A percentile compares a stretch with the other conserved stretches of the same genome.
Conservation (phyloP, 1,140 invertebrate species). For the Drosophila dunni region DNA sequence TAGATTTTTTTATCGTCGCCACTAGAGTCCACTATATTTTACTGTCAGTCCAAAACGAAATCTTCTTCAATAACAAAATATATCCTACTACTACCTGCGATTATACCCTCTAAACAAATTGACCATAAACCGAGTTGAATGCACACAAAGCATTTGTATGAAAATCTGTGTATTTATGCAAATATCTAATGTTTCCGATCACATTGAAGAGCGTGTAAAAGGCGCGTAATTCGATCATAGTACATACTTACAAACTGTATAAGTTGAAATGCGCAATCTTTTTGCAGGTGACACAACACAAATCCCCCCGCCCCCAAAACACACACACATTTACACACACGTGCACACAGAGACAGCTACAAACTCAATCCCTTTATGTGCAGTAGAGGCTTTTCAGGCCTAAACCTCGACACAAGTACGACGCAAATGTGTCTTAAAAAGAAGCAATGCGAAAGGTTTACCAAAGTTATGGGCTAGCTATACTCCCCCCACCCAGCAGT, state of each 20-base stretch:
- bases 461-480: conserved; percentile 71
- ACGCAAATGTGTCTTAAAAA: conserved; percentile 54
- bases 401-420: conserved; percentile 43
- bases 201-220: conserved; percentile 53
- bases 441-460: conserved; percentile 74
- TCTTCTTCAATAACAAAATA: too few species aligned
- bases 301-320: conserved; percentile 12
- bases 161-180: conserved; percentile 37
- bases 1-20: too few species aligned
- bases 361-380: conserved; percentile 58
- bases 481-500: background rate
- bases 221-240: conserved; percentile 70
- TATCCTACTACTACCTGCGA: too few species aligned
- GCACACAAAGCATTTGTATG: conserved; percentile 30
- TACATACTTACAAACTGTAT: conserved; percentile 18
- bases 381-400: conserved; percentile 62
- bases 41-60: too few species aligned
- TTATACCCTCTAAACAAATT: conserved; percentile 20
- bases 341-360: background rate
- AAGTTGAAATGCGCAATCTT: conserved; percentile 12
- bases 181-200: conserved; percentile 61
- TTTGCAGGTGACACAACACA: conserved; percentile 32
- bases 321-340: conserved; percentile 4
- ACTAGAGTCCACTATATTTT: too few species aligned
- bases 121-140: conserved; percentile 30